Base-by-base conservation (phyloP, 2,113 vertebrate species). In the Geococcyx californianus region DNA sequence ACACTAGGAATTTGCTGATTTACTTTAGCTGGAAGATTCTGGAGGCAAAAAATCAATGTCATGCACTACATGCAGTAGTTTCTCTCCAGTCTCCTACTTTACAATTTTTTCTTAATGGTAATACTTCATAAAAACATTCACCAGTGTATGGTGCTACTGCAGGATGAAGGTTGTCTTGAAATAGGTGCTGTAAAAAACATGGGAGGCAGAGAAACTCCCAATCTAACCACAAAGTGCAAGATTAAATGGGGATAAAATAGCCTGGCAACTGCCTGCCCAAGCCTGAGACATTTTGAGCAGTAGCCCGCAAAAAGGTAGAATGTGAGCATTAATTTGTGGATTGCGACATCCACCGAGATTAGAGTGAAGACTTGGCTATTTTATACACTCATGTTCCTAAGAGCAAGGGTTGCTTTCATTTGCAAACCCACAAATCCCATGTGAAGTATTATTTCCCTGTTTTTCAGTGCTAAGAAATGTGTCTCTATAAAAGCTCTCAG, bases 321-420 rank as follows among this genome's bases (percentile, higher is more conserved):
- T 25, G 14, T 7, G 47, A 74, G 28, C 60, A n/a, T 74, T 78
- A 89, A 72, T 95, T 70, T 88, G 64, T 56, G 79, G 72, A 72
- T 68, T 84, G 76, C 82, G 74, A 40, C 56, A 75, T 64, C 60
- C 86, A 68, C 72, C 19, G 52, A 70, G 87, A 60, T 69, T 54
- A 47, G 38, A 84, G 79, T 7, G 85, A 95, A 84, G 79, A 64
- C 60, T 90, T 90, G 16, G 52, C 25, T 83, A 90, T 79, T 86
- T 81, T 45, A 70, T 31, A 33, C 36, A 54, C 79, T 88, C 60
- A 3, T 7, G 76, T 93, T 92, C 88, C 88, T 93, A 87, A 62
- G 72, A 89, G 90, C 80, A 92, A 95, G 81, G 17, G 68, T 33
- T 92, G 90, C 85, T 93, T 95, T 94, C 90, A 85, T 95, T 95